These are phyloP conservation scores for Allophyes oxyacanthae DNA, from an alignment of 2,888 invertebrate species.

Conservation along the genomic window DNA sequence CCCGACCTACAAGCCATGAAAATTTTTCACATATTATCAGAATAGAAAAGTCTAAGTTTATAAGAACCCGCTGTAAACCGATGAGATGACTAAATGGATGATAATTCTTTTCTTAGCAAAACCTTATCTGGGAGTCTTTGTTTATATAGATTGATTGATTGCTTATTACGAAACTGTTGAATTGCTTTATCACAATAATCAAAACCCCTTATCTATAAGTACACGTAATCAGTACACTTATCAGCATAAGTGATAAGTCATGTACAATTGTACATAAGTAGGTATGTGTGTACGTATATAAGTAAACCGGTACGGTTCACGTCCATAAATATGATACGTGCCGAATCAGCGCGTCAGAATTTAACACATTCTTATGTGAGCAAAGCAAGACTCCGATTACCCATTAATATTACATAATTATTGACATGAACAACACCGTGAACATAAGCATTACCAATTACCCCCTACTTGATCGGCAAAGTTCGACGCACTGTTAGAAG, in stretches of 20 bases:
- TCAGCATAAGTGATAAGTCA: conserved; percentile 33
- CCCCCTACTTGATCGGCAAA: too few species aligned
- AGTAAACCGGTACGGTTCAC: conserved; percentile 9
- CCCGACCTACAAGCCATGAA: too few species aligned
- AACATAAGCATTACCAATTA: too few species aligned
- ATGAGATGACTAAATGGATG: too few species aligned
- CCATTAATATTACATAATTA: too few species aligned
- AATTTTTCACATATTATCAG: too few species aligned
- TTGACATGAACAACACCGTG: background rate
- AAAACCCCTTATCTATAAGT: conserved; percentile 16
- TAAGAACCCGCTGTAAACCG: too few species aligned
- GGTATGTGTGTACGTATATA: conserved; percentile 5
- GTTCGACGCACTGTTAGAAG: background rate
- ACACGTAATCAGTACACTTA: conserved; percentile 12
- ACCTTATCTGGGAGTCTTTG: too few species aligned
- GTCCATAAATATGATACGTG: conserved; percentile 28
- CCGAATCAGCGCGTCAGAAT: conserved; percentile 25
- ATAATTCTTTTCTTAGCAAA: too few species aligned
- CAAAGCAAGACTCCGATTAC: conserved; percentile 11
- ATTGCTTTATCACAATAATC: conserved; percentile 1
- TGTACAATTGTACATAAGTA: conserved; percentile 12
- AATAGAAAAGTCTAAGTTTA: too few species aligned
- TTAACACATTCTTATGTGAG: conserved; percentile 3
- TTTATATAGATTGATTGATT: too few species aligned
- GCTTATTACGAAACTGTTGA: conserved; percentile 1